Conservation (phyloP, 2,888 invertebrate species). For the Drosophila silvestris region DNA sequence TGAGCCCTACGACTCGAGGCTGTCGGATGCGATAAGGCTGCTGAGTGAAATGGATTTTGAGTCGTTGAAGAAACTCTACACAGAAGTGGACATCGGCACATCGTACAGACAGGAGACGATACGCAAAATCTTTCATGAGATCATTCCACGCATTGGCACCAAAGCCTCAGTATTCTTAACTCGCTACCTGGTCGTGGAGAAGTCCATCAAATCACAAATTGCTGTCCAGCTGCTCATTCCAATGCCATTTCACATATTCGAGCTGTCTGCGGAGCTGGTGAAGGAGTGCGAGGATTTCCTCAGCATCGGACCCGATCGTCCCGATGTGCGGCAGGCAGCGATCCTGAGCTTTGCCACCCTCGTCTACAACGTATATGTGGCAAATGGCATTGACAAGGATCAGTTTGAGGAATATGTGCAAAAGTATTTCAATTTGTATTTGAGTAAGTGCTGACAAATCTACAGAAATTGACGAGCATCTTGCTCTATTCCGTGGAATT, state of each 20-base stretch:
- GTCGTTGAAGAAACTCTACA: constrained; percentile 86
- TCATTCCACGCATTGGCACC: constrained; percentile 90
- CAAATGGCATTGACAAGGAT: constrained; percentile 87
- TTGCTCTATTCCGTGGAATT: neutral
- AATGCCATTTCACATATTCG: constrained; percentile 90
- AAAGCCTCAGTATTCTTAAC: constrained; percentile 89
- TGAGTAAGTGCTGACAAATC: constrained; percentile 86
- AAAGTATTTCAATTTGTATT: constrained; percentile 90
- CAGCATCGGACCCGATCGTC: constrained; percentile 83
- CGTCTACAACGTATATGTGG: constrained; percentile 88
- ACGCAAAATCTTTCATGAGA: constrained; percentile 90
- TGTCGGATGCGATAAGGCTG: constrained; percentile 84
- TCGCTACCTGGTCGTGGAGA: constrained; percentile 88
- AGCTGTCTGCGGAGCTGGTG: constrained; percentile 86
- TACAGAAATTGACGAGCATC: neutral
- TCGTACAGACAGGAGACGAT: constrained; percentile 91
- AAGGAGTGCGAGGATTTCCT: constrained; percentile 87
- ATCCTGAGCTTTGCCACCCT: constrained; percentile 90
- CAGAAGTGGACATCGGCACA: constrained; percentile 88
- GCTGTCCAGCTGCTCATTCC: constrained; percentile 89
- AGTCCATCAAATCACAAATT: constrained; percentile 88
- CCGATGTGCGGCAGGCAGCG: constrained; percentile 89
- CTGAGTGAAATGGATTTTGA: constrained; percentile 84
- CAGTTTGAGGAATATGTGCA: constrained; percentile 90
- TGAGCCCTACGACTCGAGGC: constrained; percentile 84